Conservation (phyloP, 2,888 invertebrate genomes). For the Tipula vernalis region DNA sequence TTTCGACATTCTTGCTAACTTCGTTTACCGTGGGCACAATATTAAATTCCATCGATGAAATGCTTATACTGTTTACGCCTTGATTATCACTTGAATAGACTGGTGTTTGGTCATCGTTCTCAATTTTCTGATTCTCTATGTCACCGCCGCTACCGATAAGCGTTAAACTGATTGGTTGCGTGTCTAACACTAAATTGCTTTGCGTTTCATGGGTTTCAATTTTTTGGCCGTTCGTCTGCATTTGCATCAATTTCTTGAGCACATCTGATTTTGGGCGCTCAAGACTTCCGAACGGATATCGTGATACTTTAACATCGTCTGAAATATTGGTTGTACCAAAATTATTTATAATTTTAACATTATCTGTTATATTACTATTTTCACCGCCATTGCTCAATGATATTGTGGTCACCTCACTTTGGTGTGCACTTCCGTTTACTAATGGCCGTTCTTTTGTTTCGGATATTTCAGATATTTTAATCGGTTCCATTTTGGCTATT, state of each 20-base stretch:
- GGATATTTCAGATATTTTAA: not conserved
- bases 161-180: conserved; percentile 15
- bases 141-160: conserved; percentile 8
- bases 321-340: conserved; percentile 43
- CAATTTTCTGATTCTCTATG: not conserved
- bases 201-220: not conserved
- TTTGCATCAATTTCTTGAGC: conserved; percentile 38
- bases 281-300: conserved; percentile 46
- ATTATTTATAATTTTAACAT: conserved; percentile 30
- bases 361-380: conserved; percentile 15
- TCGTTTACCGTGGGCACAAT: conserved; percentile 4
- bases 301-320: conserved; percentile 50
- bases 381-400: not conserved
- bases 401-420: not conserved
- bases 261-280: conserved; percentile 50
- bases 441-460: not conserved
- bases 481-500: not conserved
- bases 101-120: conserved; percentile 15
- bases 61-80: conserved; percentile 17
- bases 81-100: conserved; percentile 16
- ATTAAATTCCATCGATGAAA: conserved; percentile 16
- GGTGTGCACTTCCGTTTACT: not conserved
- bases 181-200: not conserved
- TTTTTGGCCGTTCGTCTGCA: not conserved
- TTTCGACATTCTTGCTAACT: conserved; percentile 12